A percentile compares a stretch with the other conserved stretches of the same genome.
Conservation (phyloP, 2,113 vertebrate genomes). For the Erythrolamprus reginae region DNA sequence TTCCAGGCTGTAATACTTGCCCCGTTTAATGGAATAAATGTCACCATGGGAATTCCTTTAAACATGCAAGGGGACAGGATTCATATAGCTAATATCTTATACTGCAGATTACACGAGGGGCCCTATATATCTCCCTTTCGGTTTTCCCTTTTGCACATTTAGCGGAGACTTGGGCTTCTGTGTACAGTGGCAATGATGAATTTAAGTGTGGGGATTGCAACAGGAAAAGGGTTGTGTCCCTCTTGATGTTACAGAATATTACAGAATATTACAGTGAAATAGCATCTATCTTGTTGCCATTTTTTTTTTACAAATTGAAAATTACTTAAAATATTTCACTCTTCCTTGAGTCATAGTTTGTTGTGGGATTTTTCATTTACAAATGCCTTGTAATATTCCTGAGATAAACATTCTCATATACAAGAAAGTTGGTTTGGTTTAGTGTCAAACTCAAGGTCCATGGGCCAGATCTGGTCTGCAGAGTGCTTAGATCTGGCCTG, state of each 20-base stretch:
- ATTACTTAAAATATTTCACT: background rate
- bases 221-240: background rate
- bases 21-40: slow-evolving; percentile 44
- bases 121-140: background rate
- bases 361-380: rapidly evolving
- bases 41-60: slow-evolving; percentile 45
- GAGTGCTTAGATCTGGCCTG: no score
- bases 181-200: background rate
- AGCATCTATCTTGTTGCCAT: background rate
- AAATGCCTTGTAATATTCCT: background rate
- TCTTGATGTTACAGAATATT: background rate
- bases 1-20: slow-evolving; percentile 42
- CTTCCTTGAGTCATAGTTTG: background rate
- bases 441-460: no score
- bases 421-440: background rate
- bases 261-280: background rate
- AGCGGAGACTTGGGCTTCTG: background rate
- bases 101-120: background rate
- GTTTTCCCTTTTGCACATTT: slow-evolving; percentile 2
- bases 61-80: slow-evolving; percentile 29
- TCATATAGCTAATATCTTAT: background rate
- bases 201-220: slow-evolving; percentile 8
- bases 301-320: background rate
- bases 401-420: background rate
- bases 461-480: no score